Evolutionary conservation across 2,797 vertebrate genomes (phyloP).

Genomic region (Tapirus indicus): DNA sequence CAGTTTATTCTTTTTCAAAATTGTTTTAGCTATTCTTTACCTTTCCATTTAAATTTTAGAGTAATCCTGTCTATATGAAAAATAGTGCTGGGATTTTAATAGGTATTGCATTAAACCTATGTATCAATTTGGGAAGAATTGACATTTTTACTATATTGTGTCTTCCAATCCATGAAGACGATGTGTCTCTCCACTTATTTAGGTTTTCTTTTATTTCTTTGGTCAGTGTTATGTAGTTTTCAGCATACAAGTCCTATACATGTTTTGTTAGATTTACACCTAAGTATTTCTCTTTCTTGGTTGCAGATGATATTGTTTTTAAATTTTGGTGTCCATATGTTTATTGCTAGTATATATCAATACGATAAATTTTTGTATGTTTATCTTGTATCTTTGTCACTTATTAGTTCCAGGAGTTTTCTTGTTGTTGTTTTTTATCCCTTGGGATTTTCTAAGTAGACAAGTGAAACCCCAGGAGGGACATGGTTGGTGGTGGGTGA

Average conservation of each 20-base stretch:
- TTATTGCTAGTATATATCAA: background rate
- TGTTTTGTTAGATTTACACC: background rate
- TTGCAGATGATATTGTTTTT: background rate
- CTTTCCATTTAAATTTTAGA: background rate
- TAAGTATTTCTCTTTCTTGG: background rate
- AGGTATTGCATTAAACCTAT: background rate
- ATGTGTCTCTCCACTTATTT: background rate
- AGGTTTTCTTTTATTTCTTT: background rate
- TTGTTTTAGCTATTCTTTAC: background rate
- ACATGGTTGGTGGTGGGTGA: too few species aligned
- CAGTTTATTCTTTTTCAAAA: background rate
- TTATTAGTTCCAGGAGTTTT: background rate
- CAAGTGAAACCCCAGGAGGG: background rate
- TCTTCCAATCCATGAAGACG: too few species aligned
- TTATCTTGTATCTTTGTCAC: background rate
- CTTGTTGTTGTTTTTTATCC: background rate
- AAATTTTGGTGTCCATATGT: background rate
- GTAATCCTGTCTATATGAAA: background rate
- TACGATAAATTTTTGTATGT: background rate
- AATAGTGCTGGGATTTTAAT: background rate
- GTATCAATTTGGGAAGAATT: too few species aligned
- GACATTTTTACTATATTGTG: background rate
- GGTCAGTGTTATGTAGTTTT: background rate
- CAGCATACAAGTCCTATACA: background rate
- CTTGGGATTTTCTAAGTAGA: background rate